Evolutionary conservation across 2,797 vertebrate species (phyloP).

Genomic region (Microctenopoma lineatum): DNA sequence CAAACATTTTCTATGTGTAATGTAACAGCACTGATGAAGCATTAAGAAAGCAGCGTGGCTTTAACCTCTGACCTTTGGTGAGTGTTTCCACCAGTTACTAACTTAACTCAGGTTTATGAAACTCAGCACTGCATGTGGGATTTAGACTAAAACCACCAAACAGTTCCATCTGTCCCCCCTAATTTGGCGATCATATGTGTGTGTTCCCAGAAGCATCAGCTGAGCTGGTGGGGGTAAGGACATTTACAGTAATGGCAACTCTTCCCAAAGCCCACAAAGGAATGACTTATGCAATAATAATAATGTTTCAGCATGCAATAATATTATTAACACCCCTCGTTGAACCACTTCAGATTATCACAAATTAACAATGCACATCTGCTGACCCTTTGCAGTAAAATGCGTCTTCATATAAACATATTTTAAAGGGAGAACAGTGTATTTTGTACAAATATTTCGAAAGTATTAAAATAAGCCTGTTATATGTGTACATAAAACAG

Average conservation of each 20-base stretch:
- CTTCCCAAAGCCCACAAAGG: constrained; percentile 51
- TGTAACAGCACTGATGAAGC: constrained; percentile 35
- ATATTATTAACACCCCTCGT: constrained; percentile 47
- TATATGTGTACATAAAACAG: constrained; percentile 79
- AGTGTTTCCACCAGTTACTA: constrained; percentile 56
- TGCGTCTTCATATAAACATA: constrained; percentile 65
- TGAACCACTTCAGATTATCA: constrained; percentile 36
- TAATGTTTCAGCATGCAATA: constrained; percentile 75
- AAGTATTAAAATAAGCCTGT: constrained; percentile 81
- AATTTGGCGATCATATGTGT: constrained; percentile 67
- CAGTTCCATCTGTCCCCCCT: constrained; percentile 41
- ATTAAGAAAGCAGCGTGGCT: constrained; percentile 42
- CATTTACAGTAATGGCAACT: constrained; percentile 54
- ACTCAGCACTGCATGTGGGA: constrained; percentile 20
- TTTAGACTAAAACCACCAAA: constrained; percentile 41
- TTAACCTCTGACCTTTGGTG: constrained; percentile 48
- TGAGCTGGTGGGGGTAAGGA: constrained; percentile 35
- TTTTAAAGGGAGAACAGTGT: constrained; percentile 81
- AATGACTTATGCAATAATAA: constrained; percentile 83
- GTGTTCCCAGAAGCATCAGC: constrained; percentile 61
- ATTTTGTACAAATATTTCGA: constrained; percentile 86
- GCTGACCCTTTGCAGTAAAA: constrained; percentile 62
- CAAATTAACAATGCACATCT: constrained; percentile 65
- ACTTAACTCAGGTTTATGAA: constrained; percentile 66
- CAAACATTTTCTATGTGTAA: constrained; percentile 34